Evolutionary conservation across 2,888 invertebrate genomes (phyloP).

Genomic region (Ophion slaviceki): DNA sequence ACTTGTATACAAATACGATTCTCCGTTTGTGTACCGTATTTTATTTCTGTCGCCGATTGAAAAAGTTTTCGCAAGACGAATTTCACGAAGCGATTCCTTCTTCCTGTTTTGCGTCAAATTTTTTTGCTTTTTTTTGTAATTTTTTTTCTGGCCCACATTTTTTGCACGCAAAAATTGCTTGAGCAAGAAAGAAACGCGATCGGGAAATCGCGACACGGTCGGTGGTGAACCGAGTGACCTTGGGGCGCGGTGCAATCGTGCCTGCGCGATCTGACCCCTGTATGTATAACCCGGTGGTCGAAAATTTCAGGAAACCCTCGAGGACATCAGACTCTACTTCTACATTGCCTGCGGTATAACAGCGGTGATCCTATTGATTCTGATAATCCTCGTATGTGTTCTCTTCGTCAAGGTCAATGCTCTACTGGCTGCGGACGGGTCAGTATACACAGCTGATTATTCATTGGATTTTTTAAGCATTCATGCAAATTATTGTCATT

Average conservation of each 20-base stretch:
- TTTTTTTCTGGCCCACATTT: no score
- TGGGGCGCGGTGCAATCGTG: not conserved
- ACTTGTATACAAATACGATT: no score
- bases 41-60: no score
- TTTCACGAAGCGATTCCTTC: no score
- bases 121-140: no score
- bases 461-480: not conserved
- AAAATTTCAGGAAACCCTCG: slow-evolving; percentile 71
- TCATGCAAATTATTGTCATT: not conserved
- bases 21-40: no score
- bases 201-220: no score
- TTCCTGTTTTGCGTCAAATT: no score
- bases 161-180: no score
- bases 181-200: no score
- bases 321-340: slow-evolving; percentile 76
- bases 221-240: not conserved
- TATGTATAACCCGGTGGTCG: not conserved
- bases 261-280: not conserved
- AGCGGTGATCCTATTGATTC: slow-evolving; percentile 71
- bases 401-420: slow-evolving; percentile 76
- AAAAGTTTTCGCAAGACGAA: no score
- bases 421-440: slow-evolving; percentile 74
- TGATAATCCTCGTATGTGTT: slow-evolving; percentile 75
- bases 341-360: slow-evolving; percentile 76
- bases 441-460: slow-evolving; percentile 68